Evolutionary conservation across 2,888 invertebrate species (phyloP).

Genomic region (Idaea biselata): DNA sequence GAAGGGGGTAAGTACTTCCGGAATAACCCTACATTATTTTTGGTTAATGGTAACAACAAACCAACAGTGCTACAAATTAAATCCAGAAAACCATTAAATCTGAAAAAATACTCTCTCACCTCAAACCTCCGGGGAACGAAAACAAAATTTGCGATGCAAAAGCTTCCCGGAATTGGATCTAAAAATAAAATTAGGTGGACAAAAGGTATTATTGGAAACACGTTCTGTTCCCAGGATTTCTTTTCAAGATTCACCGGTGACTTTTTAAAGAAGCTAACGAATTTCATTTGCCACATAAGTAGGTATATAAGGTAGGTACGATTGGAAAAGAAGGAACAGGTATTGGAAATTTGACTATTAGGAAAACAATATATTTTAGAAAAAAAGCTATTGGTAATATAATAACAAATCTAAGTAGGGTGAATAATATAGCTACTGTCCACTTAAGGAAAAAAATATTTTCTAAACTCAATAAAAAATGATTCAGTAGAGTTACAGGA

Average conservation of each 20-base stretch:
- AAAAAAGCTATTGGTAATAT: background rate
- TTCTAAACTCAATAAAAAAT: no score
- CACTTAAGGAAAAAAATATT: no score
- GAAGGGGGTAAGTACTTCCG: no score
- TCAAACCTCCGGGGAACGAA: background rate
- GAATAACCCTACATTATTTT: no score
- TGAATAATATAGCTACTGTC: no score
- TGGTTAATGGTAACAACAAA: background rate
- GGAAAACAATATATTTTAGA: no score
- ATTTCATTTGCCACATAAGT: background rate
- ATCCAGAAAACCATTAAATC: background rate
- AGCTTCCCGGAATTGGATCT: background rate
- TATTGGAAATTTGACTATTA: background rate
- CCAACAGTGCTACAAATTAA: background rate
- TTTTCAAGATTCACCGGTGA: background rate
- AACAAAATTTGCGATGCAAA: constrained; percentile 1
- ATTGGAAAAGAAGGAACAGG: background rate
- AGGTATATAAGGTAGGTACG: no score
- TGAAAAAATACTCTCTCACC: background rate
- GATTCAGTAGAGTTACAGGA: no score
- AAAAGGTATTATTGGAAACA: background rate
- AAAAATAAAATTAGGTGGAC: constrained; percentile 1
- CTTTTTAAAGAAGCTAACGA: background rate
- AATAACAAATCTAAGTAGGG: no score
- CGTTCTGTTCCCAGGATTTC: background rate